These are phyloP conservation scores for Typhlichthys subterraneus DNA, from an alignment of 2,797 vertebrate genomes.

Conservation along the genomic window DNA sequence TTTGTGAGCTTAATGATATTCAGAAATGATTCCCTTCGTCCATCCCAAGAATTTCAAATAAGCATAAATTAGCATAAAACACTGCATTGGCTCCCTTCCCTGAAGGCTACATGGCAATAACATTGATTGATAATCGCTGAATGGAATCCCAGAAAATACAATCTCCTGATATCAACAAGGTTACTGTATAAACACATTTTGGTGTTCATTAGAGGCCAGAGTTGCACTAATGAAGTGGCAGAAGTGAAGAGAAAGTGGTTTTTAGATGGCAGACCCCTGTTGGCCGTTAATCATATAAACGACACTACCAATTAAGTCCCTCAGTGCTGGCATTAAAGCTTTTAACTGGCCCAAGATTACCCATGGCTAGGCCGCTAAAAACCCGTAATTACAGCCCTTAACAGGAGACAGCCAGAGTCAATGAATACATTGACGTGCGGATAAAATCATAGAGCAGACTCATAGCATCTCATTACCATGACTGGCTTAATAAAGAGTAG, in stretches of 20 bases:
- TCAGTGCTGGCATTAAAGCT: conserved; percentile 52
- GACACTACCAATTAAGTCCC: conserved; percentile 67
- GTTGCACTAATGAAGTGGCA: conserved; percentile 65
- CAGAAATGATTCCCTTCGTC: conserved; percentile 44
- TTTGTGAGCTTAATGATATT: conserved; percentile 24
- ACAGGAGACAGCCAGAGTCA: conserved; percentile 41
- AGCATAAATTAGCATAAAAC: conserved; percentile 61
- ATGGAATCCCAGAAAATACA: conserved; percentile 60
- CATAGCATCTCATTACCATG: conserved; percentile 45
- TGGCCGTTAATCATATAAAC: conserved; percentile 72
- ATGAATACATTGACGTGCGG: conserved; percentile 59
- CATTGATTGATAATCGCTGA: conserved; percentile 64
- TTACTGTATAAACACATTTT: conserved; percentile 71
- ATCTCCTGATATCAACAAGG: conserved; percentile 64
- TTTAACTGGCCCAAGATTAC: conserved; percentile 68
- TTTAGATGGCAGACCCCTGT: conserved; percentile 57
- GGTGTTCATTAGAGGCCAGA: conserved; percentile 68
- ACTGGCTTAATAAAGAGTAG: conserved; percentile 35
- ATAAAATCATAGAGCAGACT: conserved; percentile 44
- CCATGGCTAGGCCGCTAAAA: conserved; percentile 56
- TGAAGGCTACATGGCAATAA: conserved; percentile 49
- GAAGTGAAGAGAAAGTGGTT: conserved; percentile 55
- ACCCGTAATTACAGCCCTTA: conserved; percentile 64
- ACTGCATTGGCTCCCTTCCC: conserved; percentile 51
- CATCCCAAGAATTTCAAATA: conserved; percentile 61